Evolutionary conservation across 2,888 invertebrate species (phyloP).

Genomic region (Thumatha senex): DNA sequence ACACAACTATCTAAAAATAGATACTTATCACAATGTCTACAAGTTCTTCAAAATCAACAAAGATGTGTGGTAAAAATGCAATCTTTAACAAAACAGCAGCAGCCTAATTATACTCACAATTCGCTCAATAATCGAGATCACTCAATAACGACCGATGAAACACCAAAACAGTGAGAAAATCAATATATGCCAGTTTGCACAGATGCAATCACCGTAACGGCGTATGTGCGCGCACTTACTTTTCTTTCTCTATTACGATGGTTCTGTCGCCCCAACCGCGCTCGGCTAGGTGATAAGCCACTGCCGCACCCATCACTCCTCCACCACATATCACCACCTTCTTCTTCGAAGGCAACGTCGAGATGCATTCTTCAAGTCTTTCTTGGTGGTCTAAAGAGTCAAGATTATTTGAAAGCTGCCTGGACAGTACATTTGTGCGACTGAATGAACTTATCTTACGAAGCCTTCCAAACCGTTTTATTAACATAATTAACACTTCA

Average conservation of each 20-base stretch:
- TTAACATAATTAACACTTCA: conserved; percentile 36
- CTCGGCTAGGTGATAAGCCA: conserved; percentile 94
- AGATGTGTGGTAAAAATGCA: too few species aligned
- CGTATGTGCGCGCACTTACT: conserved; percentile 72
- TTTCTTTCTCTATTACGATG: conserved; percentile 92
- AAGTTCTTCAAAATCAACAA: too few species aligned
- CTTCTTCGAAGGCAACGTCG: conserved; percentile 73
- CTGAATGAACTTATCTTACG: conserved; percentile 23
- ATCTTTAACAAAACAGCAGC: too few species aligned
- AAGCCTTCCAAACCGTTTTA: conserved; percentile 38
- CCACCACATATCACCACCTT: conserved; percentile 95
- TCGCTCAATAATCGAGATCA: too few species aligned
- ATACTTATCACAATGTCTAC: too few species aligned
- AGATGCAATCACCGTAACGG: conserved; percentile 1
- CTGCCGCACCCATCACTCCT: conserved; percentile 95
- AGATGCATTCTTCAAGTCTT: conserved; percentile 58
- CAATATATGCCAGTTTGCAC: conserved; percentile 7
- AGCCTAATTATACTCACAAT: too few species aligned
- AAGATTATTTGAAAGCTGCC: conserved; percentile 50
- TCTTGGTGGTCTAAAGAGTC: conserved; percentile 62
- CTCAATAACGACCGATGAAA: neutral
- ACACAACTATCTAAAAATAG: too few species aligned
- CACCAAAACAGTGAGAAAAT: neutral
- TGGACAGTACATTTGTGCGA: conserved; percentile 22
- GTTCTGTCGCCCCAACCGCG: conserved; percentile 93